Evolutionary conservation across 2,888 invertebrate species (phyloP), one percentile per base, ranked within the genome.

Genomic region (Euclidia mi): DNA sequence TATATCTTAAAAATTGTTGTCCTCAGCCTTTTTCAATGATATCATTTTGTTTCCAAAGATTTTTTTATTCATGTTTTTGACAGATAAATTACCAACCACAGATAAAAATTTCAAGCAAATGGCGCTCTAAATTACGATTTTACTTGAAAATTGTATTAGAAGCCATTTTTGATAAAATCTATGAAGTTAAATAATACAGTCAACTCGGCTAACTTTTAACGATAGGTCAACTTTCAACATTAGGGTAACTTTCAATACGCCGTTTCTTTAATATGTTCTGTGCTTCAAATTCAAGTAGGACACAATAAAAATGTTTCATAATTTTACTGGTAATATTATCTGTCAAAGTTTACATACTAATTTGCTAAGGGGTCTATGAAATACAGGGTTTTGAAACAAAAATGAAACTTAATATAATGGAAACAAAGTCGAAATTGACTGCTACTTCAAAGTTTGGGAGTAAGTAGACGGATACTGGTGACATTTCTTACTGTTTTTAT

Each of bases 21-120:
- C 94, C 93, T 94, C 94, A 94, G 94, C 94, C 94, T 94, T 93
- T 90, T 88, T 81, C 79, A 89, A 92, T 94, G 94, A 94, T 94
- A 94, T 93, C 82, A 78, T 84, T 84, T 87, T 86, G 84, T 84
- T 90, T 86, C 79, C 69, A 25, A n/a, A n/a, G n/a, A 12, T 43
- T 76, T 68, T 79, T 77, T 78, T 82, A n/a, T 84, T 80, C 77
- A 68, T 76, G 66, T 68, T 70, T 78, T 79, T 82, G 82, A 88
- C 87, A 85, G 87, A 82, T 79, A 85, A 85, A 48, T 67, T 62
- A 56, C 55, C 56, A 43, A 61, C 14, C n/a, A n/a, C n/a, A n/a
- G n/a, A 14, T 38, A 2, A 38, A 38, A 25, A 38, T 7, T 4
- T 20, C 29, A 12, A 20, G 15, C n/a, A n/a, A n/a, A n/a, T n/a